Percentiles rank a stretch among this genome's conserved stretches.
Evolutionary conservation across 2,888 invertebrate species (phyloP).

Genomic region (Pristionchus mayeri): DNA sequence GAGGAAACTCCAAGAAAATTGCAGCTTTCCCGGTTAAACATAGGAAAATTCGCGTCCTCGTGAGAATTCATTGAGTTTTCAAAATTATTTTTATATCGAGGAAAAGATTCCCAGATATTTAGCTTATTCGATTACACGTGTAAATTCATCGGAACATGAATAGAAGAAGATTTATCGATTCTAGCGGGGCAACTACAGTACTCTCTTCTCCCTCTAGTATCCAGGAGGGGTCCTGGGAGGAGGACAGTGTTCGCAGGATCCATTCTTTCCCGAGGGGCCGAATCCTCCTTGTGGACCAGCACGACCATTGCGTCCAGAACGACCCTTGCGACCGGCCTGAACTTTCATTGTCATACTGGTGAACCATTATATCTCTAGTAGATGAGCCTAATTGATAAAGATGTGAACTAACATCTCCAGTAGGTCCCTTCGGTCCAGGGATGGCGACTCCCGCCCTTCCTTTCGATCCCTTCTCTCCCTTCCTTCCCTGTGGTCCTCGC

Average conservation of each 20-base stretch:
- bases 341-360: neutral
- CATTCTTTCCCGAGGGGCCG: slow-evolving; percentile 66
- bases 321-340: slow-evolving; percentile 60
- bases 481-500: slow-evolving; percentile 67
- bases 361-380: neutral
- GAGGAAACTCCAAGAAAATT: no score
- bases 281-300: slow-evolving; percentile 66
- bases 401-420: slow-evolving; percentile 58
- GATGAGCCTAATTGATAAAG: neutral
- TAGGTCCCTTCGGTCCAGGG: slow-evolving; percentile 68
- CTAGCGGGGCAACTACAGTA: slow-evolving; percentile 28
- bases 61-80: no score
- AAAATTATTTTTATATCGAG: no score
- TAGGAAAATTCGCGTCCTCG: no score
- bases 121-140: no score
- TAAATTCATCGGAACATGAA: neutral
- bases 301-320: slow-evolving; percentile 63
- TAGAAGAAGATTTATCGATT: slow-evolving; percentile 6
- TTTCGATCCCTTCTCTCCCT: slow-evolving; percentile 69
- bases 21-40: no score
- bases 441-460: slow-evolving; percentile 67
- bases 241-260: slow-evolving; percentile 73
- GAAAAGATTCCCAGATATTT: no score
- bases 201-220: slow-evolving; percentile 55
- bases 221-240: slow-evolving; percentile 71